phyloP scores from a whole-genome alignment of 2,888 invertebrate genomes.

The Drosophila pseudotalamancana region DNA sequence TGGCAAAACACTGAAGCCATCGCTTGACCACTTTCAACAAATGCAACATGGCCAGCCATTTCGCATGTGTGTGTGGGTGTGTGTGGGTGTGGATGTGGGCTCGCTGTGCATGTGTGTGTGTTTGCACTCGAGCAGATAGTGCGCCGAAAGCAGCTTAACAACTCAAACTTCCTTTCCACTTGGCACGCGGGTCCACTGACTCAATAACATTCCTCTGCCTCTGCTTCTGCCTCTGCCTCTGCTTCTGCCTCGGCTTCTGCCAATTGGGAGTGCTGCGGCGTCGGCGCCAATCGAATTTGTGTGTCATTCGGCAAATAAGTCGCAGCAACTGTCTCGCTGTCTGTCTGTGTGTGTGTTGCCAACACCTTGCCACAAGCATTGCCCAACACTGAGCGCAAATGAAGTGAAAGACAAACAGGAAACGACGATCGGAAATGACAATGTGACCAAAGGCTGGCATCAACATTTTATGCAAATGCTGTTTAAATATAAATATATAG shows the following conservation, averaged over 20 bases:
- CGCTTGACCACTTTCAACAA: constrained; percentile 57
- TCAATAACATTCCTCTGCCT: constrained; percentile 45
- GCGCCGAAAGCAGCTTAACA: constrained; percentile 68
- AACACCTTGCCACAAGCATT: constrained; percentile 30
- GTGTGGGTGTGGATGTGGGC: constrained; percentile 1
- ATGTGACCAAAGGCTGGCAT: constrained; percentile 1
- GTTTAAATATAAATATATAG: neutral
- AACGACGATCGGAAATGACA: constrained; percentile 24
- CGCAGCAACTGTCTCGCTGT: constrained; percentile 23
- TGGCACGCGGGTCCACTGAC: constrained; percentile 30
- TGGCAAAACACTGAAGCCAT: constrained; percentile 41
- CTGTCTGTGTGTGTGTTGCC: constrained; percentile 2
- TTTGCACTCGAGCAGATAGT: constrained; percentile 32
- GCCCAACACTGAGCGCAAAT: constrained; percentile 18
- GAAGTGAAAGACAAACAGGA: constrained; percentile 20
- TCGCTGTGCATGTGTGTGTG: constrained; percentile 13
- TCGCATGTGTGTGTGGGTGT: neutral
- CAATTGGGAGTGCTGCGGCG: constrained; percentile 25
- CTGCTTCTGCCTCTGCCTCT: neutral
- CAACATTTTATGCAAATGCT: neutral
- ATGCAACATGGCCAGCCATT: constrained; percentile 46
- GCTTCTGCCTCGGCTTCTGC: neutral
- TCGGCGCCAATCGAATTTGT: constrained; percentile 61
- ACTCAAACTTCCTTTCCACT: constrained; percentile 54
- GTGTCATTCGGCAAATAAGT: constrained; percentile 68